Conservation (phyloP, 2,797 vertebrate species). For the Ceryle rudis region DNA sequence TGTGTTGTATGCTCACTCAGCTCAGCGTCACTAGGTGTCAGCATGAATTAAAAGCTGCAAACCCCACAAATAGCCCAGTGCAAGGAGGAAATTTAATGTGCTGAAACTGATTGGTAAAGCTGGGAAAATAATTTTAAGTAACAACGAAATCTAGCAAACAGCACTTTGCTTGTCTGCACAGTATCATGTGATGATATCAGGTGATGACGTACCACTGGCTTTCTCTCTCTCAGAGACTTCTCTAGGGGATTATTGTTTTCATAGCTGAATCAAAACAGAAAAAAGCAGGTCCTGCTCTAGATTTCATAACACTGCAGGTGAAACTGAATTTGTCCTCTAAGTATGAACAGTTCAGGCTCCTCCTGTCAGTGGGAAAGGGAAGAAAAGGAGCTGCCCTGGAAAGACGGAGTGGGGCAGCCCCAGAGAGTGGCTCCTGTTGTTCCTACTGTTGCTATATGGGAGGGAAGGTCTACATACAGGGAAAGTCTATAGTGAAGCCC, state of each 20-base stretch:
- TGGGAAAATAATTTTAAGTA: not conserved
- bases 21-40: not conserved
- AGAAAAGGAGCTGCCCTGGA: not conserved
- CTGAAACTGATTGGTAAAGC: not conserved
- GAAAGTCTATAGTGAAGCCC: not conserved
- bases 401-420: not conserved
- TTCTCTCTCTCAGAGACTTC: not conserved
- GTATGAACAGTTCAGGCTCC: not conserved
- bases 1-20: accelerated
- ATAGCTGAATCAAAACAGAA: not conserved
- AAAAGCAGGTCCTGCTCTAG: not conserved
- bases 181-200: not conserved
- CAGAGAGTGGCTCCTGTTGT: not conserved
- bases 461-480: not conserved
- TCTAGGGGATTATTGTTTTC: not conserved
- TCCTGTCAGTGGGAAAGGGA: not conserved
- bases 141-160: not conserved
- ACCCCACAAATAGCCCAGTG: accelerated
- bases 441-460: not conserved
- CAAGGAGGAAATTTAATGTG: not conserved
- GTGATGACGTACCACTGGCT: accelerated
- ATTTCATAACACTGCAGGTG: not conserved
- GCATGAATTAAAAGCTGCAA: not conserved
- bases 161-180: not conserved
- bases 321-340: not conserved